Evolutionary conservation across 2,888 invertebrate species (phyloP), one percentile per base, ranked within the genome.

Genomic region (Eilema caniola): DNA sequence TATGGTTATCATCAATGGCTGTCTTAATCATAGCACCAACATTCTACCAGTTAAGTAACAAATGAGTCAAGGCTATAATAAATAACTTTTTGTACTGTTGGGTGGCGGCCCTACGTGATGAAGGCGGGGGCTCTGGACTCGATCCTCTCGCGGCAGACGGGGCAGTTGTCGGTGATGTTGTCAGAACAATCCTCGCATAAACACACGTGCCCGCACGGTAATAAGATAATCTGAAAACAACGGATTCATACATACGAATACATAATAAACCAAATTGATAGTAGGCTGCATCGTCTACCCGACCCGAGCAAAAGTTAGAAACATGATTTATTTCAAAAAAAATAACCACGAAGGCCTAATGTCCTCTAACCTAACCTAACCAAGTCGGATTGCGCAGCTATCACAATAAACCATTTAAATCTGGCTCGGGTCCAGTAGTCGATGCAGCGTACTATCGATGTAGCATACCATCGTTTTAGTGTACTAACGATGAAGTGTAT

Each of bases 161-260:
- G 99, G 85, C 99, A 99, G 66, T 91, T 91, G 72, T 96, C 95
- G 23, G 92, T 94, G 71, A 98, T 97, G 85, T 96, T 96, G 76
- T 97, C 96, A 1, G 96, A 96, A 88, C 99, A 99, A 89, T 98
- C 98, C 89, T 98, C 98, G 88, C 99, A 99, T 37, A 98, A 92
- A 84, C 98, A 98, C 10, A 98, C 97, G 89, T 99, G 99, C 0
- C 98, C 98, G 90, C 99, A 99, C 0, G 98, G 98, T 74, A 99
- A 91, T 68, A 98, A 91, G 82, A 98, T 97, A 59, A 98, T 97
- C 97, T 97, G 90, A 41, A 95, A 95, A 23, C 4, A 62, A 41
- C 5, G 20, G 25, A 28, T 25, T n/a, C n/a, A n/a, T n/a, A n/a
- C n/a, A n/a, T n/a, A n/a, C n/a, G n/a, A n/a, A n/a, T n/a, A n/a